Percentiles rank a stretch among this genome's conserved stretches.
Evolutionary conservation across 2,113 vertebrate genomes (phyloP).

Genomic region (Atherinomorus stipes): DNA sequence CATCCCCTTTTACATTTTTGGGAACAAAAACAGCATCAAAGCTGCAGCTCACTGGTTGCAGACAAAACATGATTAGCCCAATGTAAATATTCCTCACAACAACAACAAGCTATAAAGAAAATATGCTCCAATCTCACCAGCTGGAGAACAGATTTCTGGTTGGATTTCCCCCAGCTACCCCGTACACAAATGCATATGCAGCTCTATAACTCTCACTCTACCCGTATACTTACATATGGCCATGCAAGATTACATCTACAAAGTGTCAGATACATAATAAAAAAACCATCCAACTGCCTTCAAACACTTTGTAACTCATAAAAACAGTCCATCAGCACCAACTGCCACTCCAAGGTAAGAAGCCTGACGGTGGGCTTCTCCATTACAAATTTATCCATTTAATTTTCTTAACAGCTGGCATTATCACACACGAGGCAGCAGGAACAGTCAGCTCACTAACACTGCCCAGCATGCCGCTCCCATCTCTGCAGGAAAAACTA

Average conservation of each 20-base stretch:
- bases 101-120: not conserved
- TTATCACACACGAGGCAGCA: constrained; percentile 19
- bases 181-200: not conserved
- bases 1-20: too few species aligned
- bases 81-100: not conserved
- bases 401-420: constrained; percentile 25
- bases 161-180: not conserved
- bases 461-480: constrained; percentile 4
- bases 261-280: not conserved
- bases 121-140: not conserved
- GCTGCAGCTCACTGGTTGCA: not conserved
- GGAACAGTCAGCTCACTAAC: constrained; percentile 22
- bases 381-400: constrained; percentile 21
- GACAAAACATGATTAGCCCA: not conserved
- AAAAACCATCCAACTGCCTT: not conserved
- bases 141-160: not conserved
- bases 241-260: not conserved
- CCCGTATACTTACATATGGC: not conserved
- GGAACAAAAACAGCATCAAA: not conserved
- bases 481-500: constrained; percentile 17
- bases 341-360: not conserved
- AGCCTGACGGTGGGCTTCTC: not conserved
- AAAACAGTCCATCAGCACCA: constrained; percentile 2
- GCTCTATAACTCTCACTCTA: not conserved
- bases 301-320: not conserved